Evolutionary conservation across 53 echinoderm and acorn worm genomes (phyloP).

Genomic region (Echinarachnius parma): DNA sequence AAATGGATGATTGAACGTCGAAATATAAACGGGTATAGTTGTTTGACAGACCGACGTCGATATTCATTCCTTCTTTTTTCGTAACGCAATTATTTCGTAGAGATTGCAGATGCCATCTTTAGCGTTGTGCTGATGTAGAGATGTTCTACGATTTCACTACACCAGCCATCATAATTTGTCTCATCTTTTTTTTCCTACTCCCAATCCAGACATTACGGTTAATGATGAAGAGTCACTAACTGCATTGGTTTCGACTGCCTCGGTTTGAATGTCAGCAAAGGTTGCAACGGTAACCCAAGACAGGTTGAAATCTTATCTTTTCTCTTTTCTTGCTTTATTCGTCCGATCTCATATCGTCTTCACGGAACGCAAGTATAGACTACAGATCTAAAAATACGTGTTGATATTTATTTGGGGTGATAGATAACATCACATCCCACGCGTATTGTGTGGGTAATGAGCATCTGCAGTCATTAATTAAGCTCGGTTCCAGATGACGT

Average conservation of each 20-base stretch:
- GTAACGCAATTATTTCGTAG: constrained; percentile 36
- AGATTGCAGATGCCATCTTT: constrained; percentile 43
- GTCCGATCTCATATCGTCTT: too few relatives aligned
- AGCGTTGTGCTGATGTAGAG: constrained; percentile 42
- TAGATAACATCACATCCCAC: constrained; percentile 39
- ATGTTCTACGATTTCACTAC: constrained; percentile 18
- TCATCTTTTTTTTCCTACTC: background rate
- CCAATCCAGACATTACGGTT: background rate
- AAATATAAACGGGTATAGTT: constrained; percentile 5
- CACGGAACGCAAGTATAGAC: too few relatives aligned
- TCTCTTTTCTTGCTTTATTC: background rate
- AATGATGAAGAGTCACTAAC: background rate
- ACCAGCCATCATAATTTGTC: constrained; percentile 5
- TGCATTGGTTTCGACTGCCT: background rate
- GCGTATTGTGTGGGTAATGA: too few relatives aligned
- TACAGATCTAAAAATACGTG: constrained; percentile 34
- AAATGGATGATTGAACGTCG: too few relatives aligned
- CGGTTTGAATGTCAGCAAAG: constrained; percentile 32
- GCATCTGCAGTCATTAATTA: constrained; percentile 23
- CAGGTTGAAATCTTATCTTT: constrained; percentile 19
- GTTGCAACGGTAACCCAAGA: constrained; percentile 4
- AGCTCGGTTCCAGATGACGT: too few relatives aligned
- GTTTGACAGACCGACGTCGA: constrained; percentile 26
- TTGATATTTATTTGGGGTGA: constrained; percentile 42
- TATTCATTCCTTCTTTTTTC: constrained; percentile 36